These are phyloP conservation scores for Ibidorhyncha struthersii DNA, from an alignment of 2,113 vertebrate species.

Conservation along the genomic window DNA sequence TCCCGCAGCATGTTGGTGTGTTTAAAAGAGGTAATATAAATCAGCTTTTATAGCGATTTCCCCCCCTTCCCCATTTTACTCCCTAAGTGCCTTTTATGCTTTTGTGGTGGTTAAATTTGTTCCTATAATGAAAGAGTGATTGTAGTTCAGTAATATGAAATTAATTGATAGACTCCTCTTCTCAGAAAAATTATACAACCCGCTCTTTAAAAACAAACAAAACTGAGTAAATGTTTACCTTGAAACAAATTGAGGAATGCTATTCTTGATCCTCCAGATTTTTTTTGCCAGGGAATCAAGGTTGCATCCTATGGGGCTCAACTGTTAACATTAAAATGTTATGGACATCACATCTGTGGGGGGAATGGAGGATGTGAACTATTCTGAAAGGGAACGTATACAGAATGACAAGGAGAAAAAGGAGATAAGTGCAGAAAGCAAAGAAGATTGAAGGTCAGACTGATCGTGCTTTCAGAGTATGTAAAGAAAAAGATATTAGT, in stretches of 20 bases:
- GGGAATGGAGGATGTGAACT: not conserved
- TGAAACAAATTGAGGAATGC: not conserved
- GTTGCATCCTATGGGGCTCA: not conserved
- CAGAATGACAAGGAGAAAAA: not conserved
- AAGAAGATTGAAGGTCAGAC: slow-evolving; percentile 38
- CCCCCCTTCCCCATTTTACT: not conserved
- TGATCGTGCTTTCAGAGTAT: not conserved
- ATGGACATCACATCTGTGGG: not conserved
- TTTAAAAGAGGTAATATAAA: not conserved
- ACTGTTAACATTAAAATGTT: not conserved
- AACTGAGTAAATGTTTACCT: not conserved
- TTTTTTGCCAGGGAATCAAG: not conserved
- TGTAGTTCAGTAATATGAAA: not conserved
- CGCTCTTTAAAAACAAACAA: not conserved
- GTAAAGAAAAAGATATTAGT: not conserved
- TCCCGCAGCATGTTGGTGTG: not conserved
- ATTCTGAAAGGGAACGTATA: not conserved
- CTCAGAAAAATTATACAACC: not conserved
- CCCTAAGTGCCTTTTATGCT: not conserved
- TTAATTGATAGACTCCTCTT: not conserved
- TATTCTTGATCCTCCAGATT: not conserved
- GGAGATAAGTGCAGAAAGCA: not conserved
- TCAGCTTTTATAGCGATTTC: not conserved
- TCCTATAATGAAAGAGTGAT: not conserved
- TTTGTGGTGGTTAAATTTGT: not conserved